These are phyloP conservation scores for silkworm (Bombyx mori) DNA, from an alignment of 1,140 invertebrate genomes.

Conservation along the genomic window DNA sequence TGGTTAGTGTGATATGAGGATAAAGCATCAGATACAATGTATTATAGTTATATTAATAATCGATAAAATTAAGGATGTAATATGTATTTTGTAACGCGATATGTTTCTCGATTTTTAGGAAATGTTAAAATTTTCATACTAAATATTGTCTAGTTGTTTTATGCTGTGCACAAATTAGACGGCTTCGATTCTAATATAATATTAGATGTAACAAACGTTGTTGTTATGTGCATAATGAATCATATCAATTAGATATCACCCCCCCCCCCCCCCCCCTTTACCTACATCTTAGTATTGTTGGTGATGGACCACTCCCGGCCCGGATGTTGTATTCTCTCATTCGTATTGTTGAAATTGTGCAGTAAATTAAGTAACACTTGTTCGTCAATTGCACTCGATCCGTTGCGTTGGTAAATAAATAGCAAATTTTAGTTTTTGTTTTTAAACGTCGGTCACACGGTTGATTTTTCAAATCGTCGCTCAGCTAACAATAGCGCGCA, in stretches of 20 bases:
- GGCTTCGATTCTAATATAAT: slow-evolving; percentile 32
- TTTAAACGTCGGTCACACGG: no score
- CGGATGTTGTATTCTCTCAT: slow-evolving; percentile 22
- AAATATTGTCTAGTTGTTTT: slow-evolving; percentile 32
- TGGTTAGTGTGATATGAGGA: slow-evolving; percentile 67
- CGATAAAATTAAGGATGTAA: slow-evolving; percentile 61
- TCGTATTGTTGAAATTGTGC: slow-evolving; percentile 63
- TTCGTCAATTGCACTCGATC: slow-evolving; percentile 68
- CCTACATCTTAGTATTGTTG: no score
- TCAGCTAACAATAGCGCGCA: no score
- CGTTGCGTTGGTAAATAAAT: slow-evolving; percentile 48
- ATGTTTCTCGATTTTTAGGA: slow-evolving; percentile 63
- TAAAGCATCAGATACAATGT: slow-evolving; percentile 64
- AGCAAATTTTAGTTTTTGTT: no score
- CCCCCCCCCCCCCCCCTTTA: no score
- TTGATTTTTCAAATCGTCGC: no score
- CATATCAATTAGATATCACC: slow-evolving; percentile 30
- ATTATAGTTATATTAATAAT: slow-evolving; percentile 59
- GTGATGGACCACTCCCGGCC: slow-evolving; percentile 13
- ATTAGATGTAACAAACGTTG: slow-evolving; percentile 43
- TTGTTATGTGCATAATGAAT: slow-evolving; percentile 58
- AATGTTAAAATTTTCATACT: slow-evolving; percentile 54
- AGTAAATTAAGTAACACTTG: slow-evolving; percentile 65
- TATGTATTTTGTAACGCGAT: slow-evolving; percentile 68
- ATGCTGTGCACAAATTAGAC: slow-evolving; percentile 63